phyloP scores from a whole-genome alignment of 2,888 invertebrate species.

The Eristalis tenax region DNA sequence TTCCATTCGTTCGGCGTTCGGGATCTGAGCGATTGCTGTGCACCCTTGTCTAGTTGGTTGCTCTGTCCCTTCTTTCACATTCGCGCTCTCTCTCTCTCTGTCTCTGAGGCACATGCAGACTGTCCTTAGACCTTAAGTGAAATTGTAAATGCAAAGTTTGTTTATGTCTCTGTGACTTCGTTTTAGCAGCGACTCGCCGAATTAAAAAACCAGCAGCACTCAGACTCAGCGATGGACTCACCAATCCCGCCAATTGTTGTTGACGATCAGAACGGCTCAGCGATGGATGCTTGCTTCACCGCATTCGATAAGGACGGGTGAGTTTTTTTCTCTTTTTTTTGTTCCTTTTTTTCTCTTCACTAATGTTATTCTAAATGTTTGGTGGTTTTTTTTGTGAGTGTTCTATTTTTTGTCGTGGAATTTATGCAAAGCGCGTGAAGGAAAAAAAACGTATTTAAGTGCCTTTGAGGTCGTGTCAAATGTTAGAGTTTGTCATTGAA shows the following conservation, averaged over 20 bases:
- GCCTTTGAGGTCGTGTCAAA: too few species aligned
- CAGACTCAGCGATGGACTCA: conserved; percentile 78
- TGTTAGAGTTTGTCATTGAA: too few species aligned
- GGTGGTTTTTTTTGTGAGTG: not conserved
- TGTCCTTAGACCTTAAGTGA: not conserved
- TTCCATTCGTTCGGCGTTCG: not conserved
- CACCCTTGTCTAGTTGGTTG: not conserved
- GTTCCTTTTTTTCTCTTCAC: not conserved
- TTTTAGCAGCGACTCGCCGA: conserved; percentile 37
- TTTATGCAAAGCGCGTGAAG: not conserved
- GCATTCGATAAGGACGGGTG: conserved; percentile 95
- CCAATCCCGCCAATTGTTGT: conserved; percentile 80
- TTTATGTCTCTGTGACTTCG: conserved; percentile 39
- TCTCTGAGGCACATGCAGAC: not conserved
- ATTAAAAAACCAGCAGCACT: conserved; percentile 51
- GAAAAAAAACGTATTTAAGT: too few species aligned
- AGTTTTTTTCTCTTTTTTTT: conserved; percentile 78
- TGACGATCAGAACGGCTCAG: conserved; percentile 83
- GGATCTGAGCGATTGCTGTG: not conserved
- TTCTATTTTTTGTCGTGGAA: not conserved
- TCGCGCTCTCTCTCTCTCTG: not conserved
- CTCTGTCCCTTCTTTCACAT: too few species aligned
- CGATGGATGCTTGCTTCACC: conserved; percentile 95
- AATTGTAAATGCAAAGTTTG: conserved; percentile 51
- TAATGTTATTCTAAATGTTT: not conserved